Evolutionary conservation across 2,797 vertebrate genomes (phyloP).

Genomic region (Diplodus puntazzo): DNA sequence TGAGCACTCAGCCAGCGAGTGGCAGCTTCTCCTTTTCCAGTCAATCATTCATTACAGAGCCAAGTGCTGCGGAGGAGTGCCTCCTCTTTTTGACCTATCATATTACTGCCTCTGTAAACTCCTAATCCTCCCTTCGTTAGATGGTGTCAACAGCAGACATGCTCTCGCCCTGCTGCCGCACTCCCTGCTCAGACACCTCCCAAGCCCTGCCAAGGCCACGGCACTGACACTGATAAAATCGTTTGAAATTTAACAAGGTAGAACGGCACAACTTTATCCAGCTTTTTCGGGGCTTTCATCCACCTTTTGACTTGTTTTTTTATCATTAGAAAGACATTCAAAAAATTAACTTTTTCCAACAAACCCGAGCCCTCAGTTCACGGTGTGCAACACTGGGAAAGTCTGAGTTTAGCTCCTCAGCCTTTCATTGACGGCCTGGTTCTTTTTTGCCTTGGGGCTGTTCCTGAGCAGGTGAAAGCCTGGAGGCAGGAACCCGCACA

Average conservation of each 20-base stretch:
- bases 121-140: conserved; percentile 97
- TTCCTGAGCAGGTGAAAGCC: conserved; percentile 79
- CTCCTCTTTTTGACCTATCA: conserved; percentile 96
- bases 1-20: conserved; percentile 88
- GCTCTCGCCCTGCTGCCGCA: conserved; percentile 65
- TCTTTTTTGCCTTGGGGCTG: conserved; percentile 78
- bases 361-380: conserved; percentile 14
- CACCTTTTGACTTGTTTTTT: conserved; percentile 39
- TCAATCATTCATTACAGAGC: conserved; percentile 97
- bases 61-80: conserved; percentile 92
- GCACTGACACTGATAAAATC: conserved; percentile 91
- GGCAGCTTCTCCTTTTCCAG: conserved; percentile 92
- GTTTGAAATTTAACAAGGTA: conserved; percentile 91
- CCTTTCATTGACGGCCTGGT: conserved; percentile 71
- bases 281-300: conserved; percentile 45
- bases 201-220: conserved; percentile 90
- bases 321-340: conserved; percentile 12
- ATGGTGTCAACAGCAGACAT: conserved; percentile 91
- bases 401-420: conserved; percentile 61
- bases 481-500: conserved; percentile 80
- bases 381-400: conserved; percentile 37
- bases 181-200: conserved; percentile 68
- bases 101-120: conserved; percentile 98
- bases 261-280: conserved; percentile 81
- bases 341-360: conserved; percentile 32